Base-by-base conservation (phyloP, 1,140 invertebrate species). In the Drosophila simulans region DNA sequence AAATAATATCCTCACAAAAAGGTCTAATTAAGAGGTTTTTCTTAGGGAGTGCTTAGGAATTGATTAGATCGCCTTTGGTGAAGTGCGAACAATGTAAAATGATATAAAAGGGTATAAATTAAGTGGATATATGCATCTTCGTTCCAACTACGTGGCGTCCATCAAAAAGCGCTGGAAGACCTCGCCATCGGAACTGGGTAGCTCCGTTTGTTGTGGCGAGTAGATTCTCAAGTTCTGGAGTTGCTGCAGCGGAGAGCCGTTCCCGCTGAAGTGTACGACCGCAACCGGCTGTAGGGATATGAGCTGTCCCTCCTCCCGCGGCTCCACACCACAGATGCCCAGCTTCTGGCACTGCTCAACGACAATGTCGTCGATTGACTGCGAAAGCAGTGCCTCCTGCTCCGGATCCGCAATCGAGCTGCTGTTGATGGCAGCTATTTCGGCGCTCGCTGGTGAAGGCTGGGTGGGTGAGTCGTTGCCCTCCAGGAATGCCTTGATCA, bases 291-390 rank as follows among this genome's bases (percentile, higher is more conserved):
- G 72, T 1, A 89, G 17, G 1, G 63, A 17, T 4, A 60, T 25
- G 4, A 71, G 46, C n/a, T 76, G 73, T 5, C 66, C 71, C 77
- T 48, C 43, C 15, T 70, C 51, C 3, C 56, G 5, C 17, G 56
- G 43, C 3, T 58, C 77, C 34, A 90, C 68, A 5, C 71, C 62
- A 53, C 88, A 90, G 48, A 92, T 91, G 22, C 91, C 90, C 58
- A 93, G 66, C 72, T 92, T 93, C 48, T 92, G 89, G 22, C 92
- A 92, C 12, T 92, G 92, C 59, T 93, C 92, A 3, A 89, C 84
- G 5, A 93, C 90, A 63, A 93, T 88, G 75, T 93, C 92, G 71
- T 93, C 92, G 22, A 93, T 92, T 7, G 75, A 58, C 60, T 92
- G 91, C 4, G 81, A 84, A 4, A 91, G 80, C 35, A 91, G 27